Evolutionary conservation across 2,888 invertebrate species (phyloP).

Genomic region (Steinernema scapterisci): DNA sequence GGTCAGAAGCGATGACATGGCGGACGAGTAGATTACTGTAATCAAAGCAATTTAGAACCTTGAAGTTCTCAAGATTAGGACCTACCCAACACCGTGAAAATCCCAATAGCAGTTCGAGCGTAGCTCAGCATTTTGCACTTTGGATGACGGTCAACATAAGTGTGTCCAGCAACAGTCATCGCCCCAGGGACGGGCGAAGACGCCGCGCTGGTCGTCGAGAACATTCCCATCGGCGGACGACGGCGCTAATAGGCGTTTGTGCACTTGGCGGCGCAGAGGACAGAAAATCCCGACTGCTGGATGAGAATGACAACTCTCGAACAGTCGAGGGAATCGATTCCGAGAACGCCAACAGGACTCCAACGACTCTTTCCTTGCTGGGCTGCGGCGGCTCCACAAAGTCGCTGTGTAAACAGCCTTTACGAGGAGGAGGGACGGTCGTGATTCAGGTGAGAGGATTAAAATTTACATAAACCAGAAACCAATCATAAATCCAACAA

Average conservation of each 20-base stretch:
- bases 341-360: too few species aligned
- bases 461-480: neutral
- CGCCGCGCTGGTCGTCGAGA: neutral
- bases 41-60: neutral
- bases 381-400: neutral
- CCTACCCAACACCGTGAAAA: conserved; percentile 40
- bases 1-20: conserved; percentile 35
- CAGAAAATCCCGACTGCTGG: too few species aligned
- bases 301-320: too few species aligned
- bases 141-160: conserved; percentile 46
- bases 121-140: conserved; percentile 44
- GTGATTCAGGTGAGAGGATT: conserved; percentile 6
- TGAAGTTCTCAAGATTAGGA: too few species aligned
- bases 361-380: too few species aligned
- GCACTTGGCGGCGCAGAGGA: too few species aligned
- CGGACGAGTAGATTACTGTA: conserved; percentile 44
- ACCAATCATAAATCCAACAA: neutral
- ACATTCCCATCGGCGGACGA: neutral
- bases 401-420: conserved; percentile 1
- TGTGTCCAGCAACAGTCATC: conserved; percentile 31
- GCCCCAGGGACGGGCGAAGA: neutral
- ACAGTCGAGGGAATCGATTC: neutral
- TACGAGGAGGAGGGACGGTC: too few species aligned
- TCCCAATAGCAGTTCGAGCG: conserved; percentile 43
- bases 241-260: too few species aligned